A percentile compares a stretch with the other conserved stretches of the same genome.
Conservation (phyloP, 2,888 invertebrate genomes). For the Polydrusus cervinus region DNA sequence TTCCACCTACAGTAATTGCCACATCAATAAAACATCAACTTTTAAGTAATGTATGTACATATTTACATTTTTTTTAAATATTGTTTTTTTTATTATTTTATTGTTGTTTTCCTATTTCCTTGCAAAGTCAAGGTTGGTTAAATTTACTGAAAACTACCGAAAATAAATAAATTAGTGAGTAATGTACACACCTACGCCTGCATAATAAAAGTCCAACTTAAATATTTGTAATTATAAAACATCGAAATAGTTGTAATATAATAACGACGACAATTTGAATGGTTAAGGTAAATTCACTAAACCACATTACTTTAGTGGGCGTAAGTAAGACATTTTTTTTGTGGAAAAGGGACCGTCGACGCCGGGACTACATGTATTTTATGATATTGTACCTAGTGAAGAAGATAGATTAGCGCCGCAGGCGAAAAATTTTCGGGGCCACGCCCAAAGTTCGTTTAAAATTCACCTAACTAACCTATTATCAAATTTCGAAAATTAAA, state of each 20-base stretch:
- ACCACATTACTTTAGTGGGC: too few relatives aligned
- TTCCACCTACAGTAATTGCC: not conserved
- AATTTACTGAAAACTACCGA: not conserved
- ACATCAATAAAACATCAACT: not conserved
- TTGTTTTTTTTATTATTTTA: not conserved
- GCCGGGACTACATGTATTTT: too few relatives aligned
- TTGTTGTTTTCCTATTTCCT: slow-evolving; percentile 1
- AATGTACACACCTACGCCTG: not conserved
- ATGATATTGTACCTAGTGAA: too few relatives aligned
- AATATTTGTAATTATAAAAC: not conserved
- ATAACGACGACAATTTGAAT: not conserved
- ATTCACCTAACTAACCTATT: too few relatives aligned
- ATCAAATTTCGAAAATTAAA: too few relatives aligned
- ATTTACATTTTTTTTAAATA: not conserved
- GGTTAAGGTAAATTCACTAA: not conserved
- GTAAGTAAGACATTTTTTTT: too few relatives aligned
- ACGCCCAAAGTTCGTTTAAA: too few relatives aligned
- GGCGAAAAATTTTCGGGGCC: too few relatives aligned
- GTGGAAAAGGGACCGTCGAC: too few relatives aligned
- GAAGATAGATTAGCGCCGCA: too few relatives aligned
- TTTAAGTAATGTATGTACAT: not conserved
- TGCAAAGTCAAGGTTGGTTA: not conserved
- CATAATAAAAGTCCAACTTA: not conserved
- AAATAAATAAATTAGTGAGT: slow-evolving; percentile 8
- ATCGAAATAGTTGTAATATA: not conserved